Base-by-base conservation (phyloP, 2,888 invertebrate species). In the Lithophane semibrunnea region DNA sequence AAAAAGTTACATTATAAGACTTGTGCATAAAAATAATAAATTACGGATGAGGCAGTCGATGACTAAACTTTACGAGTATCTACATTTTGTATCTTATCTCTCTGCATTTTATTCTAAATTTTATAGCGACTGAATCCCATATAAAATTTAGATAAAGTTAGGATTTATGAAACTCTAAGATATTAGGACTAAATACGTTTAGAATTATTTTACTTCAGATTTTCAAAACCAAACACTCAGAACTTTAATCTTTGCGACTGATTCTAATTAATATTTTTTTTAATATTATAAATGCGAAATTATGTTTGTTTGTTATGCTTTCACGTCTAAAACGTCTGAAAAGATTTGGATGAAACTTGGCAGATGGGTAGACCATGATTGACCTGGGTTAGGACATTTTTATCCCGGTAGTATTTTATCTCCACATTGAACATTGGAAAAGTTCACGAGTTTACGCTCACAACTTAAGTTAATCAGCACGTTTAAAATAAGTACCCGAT, bases 401-500 rank as follows among this genome's bases (percentile, higher is more conserved):
- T 37, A 37, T 37, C 37, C 37, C 37, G 5, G 37, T 37, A 37
- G 37, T 37, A 37, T 4, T 2, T 37, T 37, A 29, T 29, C 44
- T 58, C 47, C n/a, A 47, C 29, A 58, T 73, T 58, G 0, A 12
- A 29, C 29, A 12, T 16, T 18, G 16, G 29, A 70, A 56, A 77
- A 18, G 18, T 52, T 68, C 7, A 21, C 49, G 4, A 13, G 3
- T 60, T 79, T 37, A 56, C 49, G 7, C 37, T 29, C 1, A 37
- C 54, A 61, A 42, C 60, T 68, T 77, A 82, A 75, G 24, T 64
- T 58, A 79, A 60, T 68, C 68, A 44, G 44, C 69, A 80, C 79
- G 65, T 69, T 68, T 29, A 47, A 37, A 52, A 63, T 77, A 76
- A 83, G 61, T 44, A 66, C 0, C 16, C 65, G 44, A 56, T 80